Base-by-base conservation (phyloP, 2,888 invertebrate genomes). In the Boloria euphrosyne region DNA sequence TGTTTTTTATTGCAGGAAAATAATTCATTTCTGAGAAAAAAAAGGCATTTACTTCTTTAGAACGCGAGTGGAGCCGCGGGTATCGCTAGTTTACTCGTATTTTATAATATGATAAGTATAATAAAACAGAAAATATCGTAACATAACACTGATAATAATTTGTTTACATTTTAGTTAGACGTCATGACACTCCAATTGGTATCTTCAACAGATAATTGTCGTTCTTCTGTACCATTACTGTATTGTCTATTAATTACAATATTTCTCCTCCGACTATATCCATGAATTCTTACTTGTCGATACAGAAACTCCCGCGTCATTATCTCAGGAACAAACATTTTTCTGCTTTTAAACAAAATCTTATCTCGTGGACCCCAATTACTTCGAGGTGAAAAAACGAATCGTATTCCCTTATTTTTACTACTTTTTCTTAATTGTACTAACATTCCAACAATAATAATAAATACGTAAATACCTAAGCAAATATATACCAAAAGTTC, bases 281-380 rank as follows among this genome's bases (percentile, higher is more conserved):
- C 88, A 47, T 83, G 82, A 66, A 90, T 87, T 68, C 86, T 83
- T 1, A 90, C 85, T 83, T 92, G 93, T 61, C 92, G 78, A 67
- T 92, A 92, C 52, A 92, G 72, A 80, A 92, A 92, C 71, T 92
- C 92, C 66, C 90, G 83, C 0, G 92, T 92, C 92, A 92, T 92
- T 73, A 91, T 87, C 79, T 92, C 88, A 0, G 93, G 90, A 0
- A 88, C 83, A 76, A 92, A 92, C 89, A 92, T 89, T 73, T 82
- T 84, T 71, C 92, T 83, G 72, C 92, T 92, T 71, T 85, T 86
- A 60, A 74, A 83, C 62, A 92, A 78, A 69, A 85, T 74, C 13
- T 71, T 75, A 68, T 92, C 87, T 47, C 51, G 75, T 0, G 92
- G 92, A 2, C 92, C 92, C 90, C 90, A 92, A 58, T 71, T 75